These are phyloP conservation scores for Bathynomus jamesi DNA, from an alignment of 1,140 invertebrate genomes.

Conservation along the genomic window DNA sequence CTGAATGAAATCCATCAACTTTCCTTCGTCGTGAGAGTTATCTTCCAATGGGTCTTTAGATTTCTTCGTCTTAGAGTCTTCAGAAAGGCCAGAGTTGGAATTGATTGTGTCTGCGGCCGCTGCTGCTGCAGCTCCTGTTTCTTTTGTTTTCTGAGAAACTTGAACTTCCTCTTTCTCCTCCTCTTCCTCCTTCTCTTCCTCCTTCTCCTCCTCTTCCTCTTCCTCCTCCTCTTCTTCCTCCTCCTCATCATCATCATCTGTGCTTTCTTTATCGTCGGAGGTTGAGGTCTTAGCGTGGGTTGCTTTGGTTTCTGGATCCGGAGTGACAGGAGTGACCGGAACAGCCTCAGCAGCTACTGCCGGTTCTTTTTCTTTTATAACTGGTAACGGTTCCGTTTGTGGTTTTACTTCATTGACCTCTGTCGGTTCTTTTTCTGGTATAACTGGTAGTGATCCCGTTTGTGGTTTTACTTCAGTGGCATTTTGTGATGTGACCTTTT, in stretches of 20 bases:
- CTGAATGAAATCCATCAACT: constrained; percentile 13
- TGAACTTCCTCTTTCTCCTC: constrained; percentile 25
- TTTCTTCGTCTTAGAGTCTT: not conserved
- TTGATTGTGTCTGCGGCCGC: not conserved
- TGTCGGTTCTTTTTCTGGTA: not conserved
- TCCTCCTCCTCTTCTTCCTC: constrained; percentile 1
- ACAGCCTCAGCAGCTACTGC: no score
- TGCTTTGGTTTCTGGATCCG: no score
- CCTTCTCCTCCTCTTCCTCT: constrained; percentile 2
- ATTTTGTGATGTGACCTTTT: not conserved
- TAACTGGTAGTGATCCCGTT: no score
- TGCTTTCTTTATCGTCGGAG: not conserved
- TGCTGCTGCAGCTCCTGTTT: not conserved
- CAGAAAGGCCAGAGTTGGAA: not conserved
- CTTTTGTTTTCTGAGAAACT: constrained; percentile 14
- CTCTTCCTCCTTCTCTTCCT: constrained; percentile 14
- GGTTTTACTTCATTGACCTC: not conserved
- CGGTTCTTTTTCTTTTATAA: not conserved
- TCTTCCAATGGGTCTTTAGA: not conserved
- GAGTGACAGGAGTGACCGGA: no score
- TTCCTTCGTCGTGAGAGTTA: not conserved
- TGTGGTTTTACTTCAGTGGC: not conserved
- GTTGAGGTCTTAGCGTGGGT: not conserved
- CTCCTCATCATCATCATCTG: constrained; percentile 2
- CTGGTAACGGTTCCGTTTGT: not conserved